Conservation (phyloP, 2,113 vertebrate genomes). For the Eira barbara region DNA sequence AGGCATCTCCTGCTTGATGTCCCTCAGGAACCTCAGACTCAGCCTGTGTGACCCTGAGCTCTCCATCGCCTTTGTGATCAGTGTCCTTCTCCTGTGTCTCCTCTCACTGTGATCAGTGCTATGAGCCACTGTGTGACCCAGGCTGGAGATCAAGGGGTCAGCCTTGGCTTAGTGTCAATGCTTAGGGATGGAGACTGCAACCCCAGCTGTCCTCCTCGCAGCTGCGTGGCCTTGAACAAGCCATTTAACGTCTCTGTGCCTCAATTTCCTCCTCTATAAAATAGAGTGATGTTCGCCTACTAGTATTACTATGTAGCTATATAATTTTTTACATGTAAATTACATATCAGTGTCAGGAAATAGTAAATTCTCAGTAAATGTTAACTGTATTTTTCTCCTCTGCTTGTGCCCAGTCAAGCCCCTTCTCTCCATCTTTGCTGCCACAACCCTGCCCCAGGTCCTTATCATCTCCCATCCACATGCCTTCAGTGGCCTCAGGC, state of each 20-base stretch:
- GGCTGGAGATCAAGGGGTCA: background rate
- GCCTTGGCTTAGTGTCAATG: background rate
- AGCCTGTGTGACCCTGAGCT: background rate
- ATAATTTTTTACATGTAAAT: background rate
- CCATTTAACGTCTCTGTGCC: background rate
- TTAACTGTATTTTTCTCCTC: background rate
- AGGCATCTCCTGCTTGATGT: background rate
- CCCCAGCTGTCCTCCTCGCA: background rate
- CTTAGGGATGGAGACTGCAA: background rate
- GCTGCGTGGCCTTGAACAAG: background rate
- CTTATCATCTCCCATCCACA: background rate
- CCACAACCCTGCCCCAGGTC: background rate
- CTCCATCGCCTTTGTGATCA: background rate
- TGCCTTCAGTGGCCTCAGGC: background rate
- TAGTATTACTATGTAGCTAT: background rate
- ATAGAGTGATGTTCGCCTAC: background rate
- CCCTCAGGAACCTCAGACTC: background rate
- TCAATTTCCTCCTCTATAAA: background rate
- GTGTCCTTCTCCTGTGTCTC: background rate
- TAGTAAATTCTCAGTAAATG: background rate
- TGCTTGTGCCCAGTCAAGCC: too few relatives aligned
- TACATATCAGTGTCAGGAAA: background rate
- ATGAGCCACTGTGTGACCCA: background rate
- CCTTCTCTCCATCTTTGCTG: background rate
- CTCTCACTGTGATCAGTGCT: rapidly evolving